Conservation (phyloP, 2,113 vertebrate species). For the Sphaerodactylus townsendi region DNA sequence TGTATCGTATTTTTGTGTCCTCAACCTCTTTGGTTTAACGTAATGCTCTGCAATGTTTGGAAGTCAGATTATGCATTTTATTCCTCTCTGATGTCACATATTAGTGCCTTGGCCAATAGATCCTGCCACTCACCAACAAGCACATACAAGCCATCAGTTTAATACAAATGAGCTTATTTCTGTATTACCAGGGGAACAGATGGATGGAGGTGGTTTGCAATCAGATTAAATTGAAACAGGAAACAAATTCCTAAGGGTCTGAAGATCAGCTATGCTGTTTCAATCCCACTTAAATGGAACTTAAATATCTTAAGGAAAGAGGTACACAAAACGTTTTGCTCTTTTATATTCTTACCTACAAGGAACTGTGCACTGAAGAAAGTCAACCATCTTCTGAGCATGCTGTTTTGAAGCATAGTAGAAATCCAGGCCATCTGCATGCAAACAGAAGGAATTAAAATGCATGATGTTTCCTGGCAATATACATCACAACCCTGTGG, state of each 20-base stretch:
- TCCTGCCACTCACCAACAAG: neutral
- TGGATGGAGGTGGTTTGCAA: too few relatives aligned
- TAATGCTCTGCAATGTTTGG: neutral
- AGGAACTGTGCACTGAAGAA: constrained; percentile 93
- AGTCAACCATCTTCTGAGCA: constrained; percentile 96
- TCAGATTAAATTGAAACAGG: neutral
- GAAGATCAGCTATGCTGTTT: neutral
- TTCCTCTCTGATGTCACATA: neutral
- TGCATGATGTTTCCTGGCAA: neutral
- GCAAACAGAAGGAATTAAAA: constrained; percentile 23
- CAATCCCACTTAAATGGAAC: neutral
- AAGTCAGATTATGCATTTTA: neutral
- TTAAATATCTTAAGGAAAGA: neutral
- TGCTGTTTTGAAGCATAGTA: constrained; percentile 95
- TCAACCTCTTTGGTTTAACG: too few relatives aligned
- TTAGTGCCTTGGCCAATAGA: neutral
- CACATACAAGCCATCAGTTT: neutral
- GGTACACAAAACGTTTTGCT: neutral
- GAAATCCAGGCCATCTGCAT: constrained; percentile 94
- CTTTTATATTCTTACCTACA: constrained; percentile 79
- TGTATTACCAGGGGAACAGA: neutral
- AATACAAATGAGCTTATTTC: neutral
- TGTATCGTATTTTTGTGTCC: too few relatives aligned
- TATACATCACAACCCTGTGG: neutral
- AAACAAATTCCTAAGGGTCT: too few relatives aligned